Evolutionary conservation across 1,140 invertebrate species (phyloP).

Genomic region (Streblospio benedicti): DNA sequence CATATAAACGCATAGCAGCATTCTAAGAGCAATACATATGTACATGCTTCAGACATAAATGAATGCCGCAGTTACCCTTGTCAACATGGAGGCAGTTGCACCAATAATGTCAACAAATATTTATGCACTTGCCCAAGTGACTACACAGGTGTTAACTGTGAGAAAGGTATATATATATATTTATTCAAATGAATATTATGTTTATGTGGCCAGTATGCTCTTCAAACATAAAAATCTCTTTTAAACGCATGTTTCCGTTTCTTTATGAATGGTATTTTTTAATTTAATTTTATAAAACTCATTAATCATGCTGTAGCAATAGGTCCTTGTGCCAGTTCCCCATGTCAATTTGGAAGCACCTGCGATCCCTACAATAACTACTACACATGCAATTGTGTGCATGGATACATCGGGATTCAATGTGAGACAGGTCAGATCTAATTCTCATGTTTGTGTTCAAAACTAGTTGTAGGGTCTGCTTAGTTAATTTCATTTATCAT

Average conservation of each 20-base stretch:
- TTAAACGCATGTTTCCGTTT: too few species aligned
- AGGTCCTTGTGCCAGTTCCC: slow-evolving; percentile 11
- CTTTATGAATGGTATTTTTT: too few species aligned
- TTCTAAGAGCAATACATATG: too few species aligned
- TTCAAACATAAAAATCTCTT: too few species aligned
- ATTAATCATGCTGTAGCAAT: too few species aligned
- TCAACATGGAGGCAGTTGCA: slow-evolving; percentile 1
- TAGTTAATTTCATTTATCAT: too few species aligned
- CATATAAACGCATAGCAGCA: too few species aligned
- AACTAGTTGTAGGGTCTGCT: too few species aligned
- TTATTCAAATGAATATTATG: too few species aligned
- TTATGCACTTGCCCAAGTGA: slow-evolving; percentile 7
- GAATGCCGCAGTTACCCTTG: slow-evolving; percentile 6
- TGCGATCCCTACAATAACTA: not conserved
- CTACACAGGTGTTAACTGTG: slow-evolving; percentile 9
- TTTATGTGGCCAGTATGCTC: too few species aligned
- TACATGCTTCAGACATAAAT: not conserved
- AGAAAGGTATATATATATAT: slow-evolving; percentile 9
- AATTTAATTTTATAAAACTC: too few species aligned
- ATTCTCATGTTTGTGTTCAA: too few species aligned
- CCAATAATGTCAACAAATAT: slow-evolving; percentile 13
- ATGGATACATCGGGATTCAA: slow-evolving; percentile 7
- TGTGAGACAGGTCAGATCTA: slow-evolving; percentile 15
- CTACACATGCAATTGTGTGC: slow-evolving; percentile 12
- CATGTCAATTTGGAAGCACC: slow-evolving; percentile 8